Conservation (phyloP, 2,113 vertebrate genomes). For the Etheostoma spectabile region DNA sequence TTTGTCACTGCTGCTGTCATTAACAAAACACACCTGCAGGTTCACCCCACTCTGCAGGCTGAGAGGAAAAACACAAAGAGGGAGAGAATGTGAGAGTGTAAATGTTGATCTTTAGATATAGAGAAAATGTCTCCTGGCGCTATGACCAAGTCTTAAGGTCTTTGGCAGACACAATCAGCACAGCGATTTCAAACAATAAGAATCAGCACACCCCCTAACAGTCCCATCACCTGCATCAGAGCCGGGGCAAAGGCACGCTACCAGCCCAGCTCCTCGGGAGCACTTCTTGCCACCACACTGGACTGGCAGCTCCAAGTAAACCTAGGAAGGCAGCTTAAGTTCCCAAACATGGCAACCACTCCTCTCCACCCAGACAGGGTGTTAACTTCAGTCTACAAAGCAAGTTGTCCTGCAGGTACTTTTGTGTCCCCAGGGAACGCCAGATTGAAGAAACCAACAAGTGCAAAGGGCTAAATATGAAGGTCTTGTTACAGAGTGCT, state of each 20-base stretch:
- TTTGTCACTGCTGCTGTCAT: conserved; percentile 97
- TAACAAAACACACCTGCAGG: conserved; percentile 97
- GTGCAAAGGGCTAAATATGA: not conserved
- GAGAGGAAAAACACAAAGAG: conserved; percentile 21
- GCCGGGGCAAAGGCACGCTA: not conserved
- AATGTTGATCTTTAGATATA: not conserved
- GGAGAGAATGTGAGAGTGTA: not conserved
- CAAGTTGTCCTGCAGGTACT: not conserved
- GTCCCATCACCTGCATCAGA: not conserved
- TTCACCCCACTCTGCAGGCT: conserved; percentile 95
- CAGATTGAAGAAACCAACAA: not conserved
- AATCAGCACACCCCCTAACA: not conserved
- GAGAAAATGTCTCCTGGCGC: not conserved
- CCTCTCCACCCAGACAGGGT: not conserved
- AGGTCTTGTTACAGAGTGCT: not conserved
- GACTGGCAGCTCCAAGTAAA: not conserved
- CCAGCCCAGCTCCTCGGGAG: not conserved
- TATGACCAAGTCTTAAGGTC: not conserved
- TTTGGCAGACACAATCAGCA: not conserved
- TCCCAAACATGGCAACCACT: not conserved
- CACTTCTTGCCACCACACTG: not conserved
- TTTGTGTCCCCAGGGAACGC: not conserved
- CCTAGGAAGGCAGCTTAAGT: not conserved
- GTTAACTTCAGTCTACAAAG: not conserved
- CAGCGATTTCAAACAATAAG: not conserved